Base-by-base conservation (phyloP, 1,140 invertebrate species). In the Lordiphosa stackelbergi region DNA sequence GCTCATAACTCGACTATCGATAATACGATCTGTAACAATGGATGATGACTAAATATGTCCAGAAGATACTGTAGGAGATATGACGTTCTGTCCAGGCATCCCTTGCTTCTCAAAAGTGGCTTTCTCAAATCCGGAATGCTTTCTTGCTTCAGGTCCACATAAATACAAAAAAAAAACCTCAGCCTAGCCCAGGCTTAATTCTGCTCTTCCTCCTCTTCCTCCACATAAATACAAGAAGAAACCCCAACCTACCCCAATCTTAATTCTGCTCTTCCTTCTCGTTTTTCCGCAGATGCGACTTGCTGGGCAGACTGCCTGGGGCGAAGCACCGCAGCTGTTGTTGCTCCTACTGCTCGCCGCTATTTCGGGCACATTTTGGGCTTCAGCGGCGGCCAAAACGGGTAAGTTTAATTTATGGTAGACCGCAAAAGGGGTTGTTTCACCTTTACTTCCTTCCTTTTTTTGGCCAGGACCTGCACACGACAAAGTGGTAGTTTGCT, bases 401-500 rank as follows among this genome's bases (percentile, higher is more conserved):
- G 77, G 77, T 83, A 53, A 58, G 77, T 63, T 0, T 6, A 12
- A 1, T 22, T 40, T 46, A 42, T 37, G 53, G 37, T 57, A 36
- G 11, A 69, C 47, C 73, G 10, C 65, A 54, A 57, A 57, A 35
- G 53, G 63, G 77, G 78, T 60, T 42, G 64, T 42, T n/a, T 36
- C 11, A 51, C 34, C 53, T 54, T 61, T 28, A 19, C 16, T 22
- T 53, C 8, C 11, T 36, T 11, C 51, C 37, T 5, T 8, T 53
- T 31, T 16, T n/a, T 38, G 42, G 28, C 10, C 51, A 90, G 90
- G 89, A 61, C 90, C 90, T 5, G 51, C 62, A 34, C 90, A 91
- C 79, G 88, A 90, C 31, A 93, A 92, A 87, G 89, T 92, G 11
- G 93, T 95, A 0, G 93, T 94, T 10, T 96, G 95, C 85, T 95